Evolutionary conservation across 1,140 invertebrate genomes (phyloP), one percentile per base, ranked within the genome.

Genomic region (Tribolium madens): DNA sequence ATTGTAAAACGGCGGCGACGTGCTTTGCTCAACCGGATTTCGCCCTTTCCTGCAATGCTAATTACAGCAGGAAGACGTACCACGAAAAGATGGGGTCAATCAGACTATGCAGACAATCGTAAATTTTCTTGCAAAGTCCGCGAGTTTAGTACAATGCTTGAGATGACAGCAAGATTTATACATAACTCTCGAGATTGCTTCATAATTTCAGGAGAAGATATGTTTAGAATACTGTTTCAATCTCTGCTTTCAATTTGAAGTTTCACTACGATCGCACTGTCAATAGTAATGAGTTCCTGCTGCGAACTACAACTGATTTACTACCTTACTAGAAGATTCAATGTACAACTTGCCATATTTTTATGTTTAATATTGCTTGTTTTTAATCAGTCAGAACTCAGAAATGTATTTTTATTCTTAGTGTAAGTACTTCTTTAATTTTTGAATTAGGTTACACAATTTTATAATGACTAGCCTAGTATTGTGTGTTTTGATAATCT

Each of bases 11-110:
- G 68, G 53, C 53, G 53, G 47, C 4, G 57, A 64, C 57, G 57
- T 64, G 57, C 70, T 50, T 31, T 72, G 47, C 46, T 52, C 70
- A 71, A 71, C 52, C 52, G 52, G 52, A 57, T 57, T 57, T 57
- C 52, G 18, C 52, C 52, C 52, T 57, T 57, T 57, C 17, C 15
- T 6, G 52, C 6, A 4, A 14, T 26, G 57, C 21, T 64, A 33
- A 33, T 33, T 64, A 64, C n/a, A 13, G 26, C 57, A 31, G 18
- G 26, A 31, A 33, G 12, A 26, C 4, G 31, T 12, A 31, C 12
- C 57, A 13, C 14, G 15, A 42, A 42, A 42, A 42, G 36, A 42
- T 42, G 9, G 36, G n/a, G 36, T n/a, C 36, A 64, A n/a, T 64
- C 31, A 12, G 6, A 21, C n/a, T 26, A 64, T 33, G 26, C 13